Evolutionary conservation across 2,888 invertebrate species (phyloP), one percentile per base, ranked within the genome.

Genomic region (Drosophila neotestacea): DNA sequence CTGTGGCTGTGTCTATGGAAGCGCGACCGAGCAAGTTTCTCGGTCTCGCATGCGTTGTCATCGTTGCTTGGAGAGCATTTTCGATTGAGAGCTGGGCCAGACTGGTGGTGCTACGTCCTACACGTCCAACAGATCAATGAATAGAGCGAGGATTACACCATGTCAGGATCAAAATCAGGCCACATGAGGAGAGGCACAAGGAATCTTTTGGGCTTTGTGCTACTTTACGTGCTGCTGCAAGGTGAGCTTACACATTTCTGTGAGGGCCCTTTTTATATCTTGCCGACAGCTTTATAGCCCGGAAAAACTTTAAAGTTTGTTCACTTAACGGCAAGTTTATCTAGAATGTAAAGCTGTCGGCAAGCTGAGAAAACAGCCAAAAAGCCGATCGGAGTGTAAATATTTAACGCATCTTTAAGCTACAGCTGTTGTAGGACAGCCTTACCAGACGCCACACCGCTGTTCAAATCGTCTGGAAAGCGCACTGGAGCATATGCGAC

Each of bases 401-500:
- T 4, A 51, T 0, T 10, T 7, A 27, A 36, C 27, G n/a, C 22
- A 51, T 38, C 7, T 7, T 27, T 22, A 34, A 2, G 13, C 55
- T 62, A 7, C 44, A 85, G 85, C 55, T 51, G 66, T 51, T 42
- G 32, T 65, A 2, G 41, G 73, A 6, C 92, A 90, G 27, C 81
- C 88, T 2, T 89, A 90, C 50, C 91, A 79, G 92, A 92, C 52
- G 30, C 93, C 94, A 4, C 94, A 94, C 59, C 93, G 94, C 70
- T 96, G 96, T 79, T 95, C 95, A 0, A 93, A 94, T 16, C 94
- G 95, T 16, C 91, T 96, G 63, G 95, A 96, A 90, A 94, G 93
- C 9, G 95, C 96, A 0, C 89, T 96, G 51, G 95, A 95, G 74
- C 94, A 95, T 82, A 93, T 95, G 89, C 94, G 92, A 6, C 89